phyloP scores from a whole-genome alignment of 2,888 invertebrate species.

The Homarus gammarus region DNA sequence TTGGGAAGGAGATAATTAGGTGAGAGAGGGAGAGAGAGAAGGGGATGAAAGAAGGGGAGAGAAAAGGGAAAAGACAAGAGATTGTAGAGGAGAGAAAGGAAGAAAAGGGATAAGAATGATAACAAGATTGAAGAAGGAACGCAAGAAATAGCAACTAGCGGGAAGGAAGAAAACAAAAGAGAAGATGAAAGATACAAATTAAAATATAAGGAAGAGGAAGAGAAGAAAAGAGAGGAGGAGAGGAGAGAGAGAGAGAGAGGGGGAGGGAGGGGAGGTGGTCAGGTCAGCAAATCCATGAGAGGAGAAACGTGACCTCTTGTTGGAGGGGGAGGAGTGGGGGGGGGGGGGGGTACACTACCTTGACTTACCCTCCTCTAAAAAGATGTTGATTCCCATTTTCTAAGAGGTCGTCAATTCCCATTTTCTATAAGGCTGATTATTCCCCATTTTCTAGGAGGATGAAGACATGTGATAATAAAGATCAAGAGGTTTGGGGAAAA shows the following conservation, averaged over 20 bases:
- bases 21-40: too few relatives aligned
- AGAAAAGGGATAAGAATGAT: slow-evolving; percentile 8
- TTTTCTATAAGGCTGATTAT: too few relatives aligned
- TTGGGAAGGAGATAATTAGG: too few relatives aligned
- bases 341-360: not conserved
- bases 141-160: not conserved
- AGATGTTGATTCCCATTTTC: too few relatives aligned
- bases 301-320: too few relatives aligned
- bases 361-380: too few relatives aligned
- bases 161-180: not conserved
- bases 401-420: too few relatives aligned
- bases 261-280: not conserved
- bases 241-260: not conserved
- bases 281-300: too few relatives aligned
- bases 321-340: not conserved
- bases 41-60: too few relatives aligned
- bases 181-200: too few relatives aligned
- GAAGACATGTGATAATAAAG: too few relatives aligned
- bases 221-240: not conserved
- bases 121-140: slow-evolving; percentile 4
- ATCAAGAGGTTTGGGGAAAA: not conserved
- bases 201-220: not conserved
- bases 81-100: not conserved
- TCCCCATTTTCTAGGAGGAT: too few relatives aligned
- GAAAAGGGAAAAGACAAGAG: not conserved